Conservation (phyloP, 2,888 invertebrate genomes). For the Odontomyia ornata region DNA sequence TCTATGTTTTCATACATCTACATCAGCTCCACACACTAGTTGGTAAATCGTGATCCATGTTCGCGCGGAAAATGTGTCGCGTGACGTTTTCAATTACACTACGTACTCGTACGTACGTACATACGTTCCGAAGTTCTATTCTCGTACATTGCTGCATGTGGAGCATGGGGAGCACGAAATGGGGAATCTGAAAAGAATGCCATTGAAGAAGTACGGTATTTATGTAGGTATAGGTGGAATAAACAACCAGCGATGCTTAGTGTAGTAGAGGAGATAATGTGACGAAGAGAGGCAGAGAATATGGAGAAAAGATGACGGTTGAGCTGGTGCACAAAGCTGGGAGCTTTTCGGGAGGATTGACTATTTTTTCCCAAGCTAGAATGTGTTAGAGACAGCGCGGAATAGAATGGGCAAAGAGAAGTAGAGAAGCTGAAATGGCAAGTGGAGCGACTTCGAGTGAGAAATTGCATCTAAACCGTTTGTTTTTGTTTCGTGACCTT, state of each 20-base stretch:
- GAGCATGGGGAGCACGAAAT: not conserved
- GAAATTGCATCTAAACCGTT: conserved; percentile 46
- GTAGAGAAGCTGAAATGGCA: not conserved
- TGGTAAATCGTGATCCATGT: not conserved
- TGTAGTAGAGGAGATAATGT: too few relatives aligned
- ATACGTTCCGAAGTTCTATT: conserved; percentile 14
- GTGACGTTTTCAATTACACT: not conserved
- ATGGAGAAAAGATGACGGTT: not conserved
- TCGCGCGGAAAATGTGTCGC: conserved; percentile 33
- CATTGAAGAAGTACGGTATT: conserved; percentile 5
- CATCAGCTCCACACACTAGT: not conserved
- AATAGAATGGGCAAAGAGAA: not conserved
- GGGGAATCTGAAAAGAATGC: conserved; percentile 15
- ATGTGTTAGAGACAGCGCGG: conserved; percentile 10
- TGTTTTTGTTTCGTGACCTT: conserved; percentile 62
- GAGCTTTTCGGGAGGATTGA: conserved; percentile 10
- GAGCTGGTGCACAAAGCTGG: not conserved
- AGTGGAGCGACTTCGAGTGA: conserved; percentile 6
- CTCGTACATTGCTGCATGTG: conserved; percentile 13
- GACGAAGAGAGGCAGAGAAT: not conserved
- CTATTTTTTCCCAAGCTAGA: not conserved
- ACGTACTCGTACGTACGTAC: not conserved
- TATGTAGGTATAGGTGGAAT: not conserved
- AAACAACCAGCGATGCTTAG: not conserved
- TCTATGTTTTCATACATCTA: not conserved